Evolutionary conservation across 2,113 vertebrate species (phyloP), one percentile per base, ranked within the genome.

Genomic region (Machaerirhynchus nigripectus): DNA sequence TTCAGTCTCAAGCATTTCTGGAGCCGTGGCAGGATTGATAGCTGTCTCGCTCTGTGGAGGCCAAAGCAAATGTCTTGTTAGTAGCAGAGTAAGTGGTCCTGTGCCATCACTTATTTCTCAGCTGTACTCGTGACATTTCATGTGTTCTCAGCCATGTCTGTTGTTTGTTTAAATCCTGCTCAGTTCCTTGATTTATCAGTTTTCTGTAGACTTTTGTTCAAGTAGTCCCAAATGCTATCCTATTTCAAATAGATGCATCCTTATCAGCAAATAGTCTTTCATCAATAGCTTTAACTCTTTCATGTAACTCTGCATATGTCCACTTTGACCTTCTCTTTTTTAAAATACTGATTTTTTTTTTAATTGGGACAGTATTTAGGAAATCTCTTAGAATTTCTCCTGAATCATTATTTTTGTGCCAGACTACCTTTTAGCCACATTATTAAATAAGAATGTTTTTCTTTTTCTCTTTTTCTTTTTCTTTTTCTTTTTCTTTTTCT

Each of bases 161-260:
- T 40, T 96, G 92, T 96, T 97, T 95, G 88, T 96, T 96, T 96
- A 96, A 93, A 95, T 96, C 86, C 73, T 35, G n/a, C 83, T 96
- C 87, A 87, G 86, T 89, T 94, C 90, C 88, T 94, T 95, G 93
- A 96, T 95, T 96, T 97, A 90, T 96, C 90, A 94, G 86, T 93
- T 90, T 97, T 92, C 89, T 96, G 86, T 96, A 93, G 93, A 96
- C 92, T 96, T 96, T 93, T 84, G 73, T 88, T 89, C 49, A 0
- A 95, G 77, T 61, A 89, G 83, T 95, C 95, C 80, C 86, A 94
- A 88, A 94, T 84, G 77, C 86, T 94, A 33, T 94, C 88, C 65
- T 81, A 30, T 94, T 93, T 95, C 90, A 97, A 95, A 96, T 78
- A 96, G 86, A 87, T 92, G 92, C 52, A 74, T 92, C 37, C 92